Evolutionary conservation across 2,888 invertebrate species (phyloP).

Genomic region (Cephus pulcher): DNA sequence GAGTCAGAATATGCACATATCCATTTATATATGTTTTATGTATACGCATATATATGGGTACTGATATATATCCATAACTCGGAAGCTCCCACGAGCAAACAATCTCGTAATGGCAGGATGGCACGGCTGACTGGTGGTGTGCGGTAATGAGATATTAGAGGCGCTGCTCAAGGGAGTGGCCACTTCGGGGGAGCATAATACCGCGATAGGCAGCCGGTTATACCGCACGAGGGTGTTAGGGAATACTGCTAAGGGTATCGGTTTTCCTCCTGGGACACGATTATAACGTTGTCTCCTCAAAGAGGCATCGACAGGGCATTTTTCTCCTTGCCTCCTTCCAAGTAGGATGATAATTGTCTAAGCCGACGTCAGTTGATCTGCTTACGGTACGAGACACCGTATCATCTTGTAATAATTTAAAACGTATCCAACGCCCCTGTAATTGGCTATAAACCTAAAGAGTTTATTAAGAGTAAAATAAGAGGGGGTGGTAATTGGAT

Average conservation of each 20-base stretch:
- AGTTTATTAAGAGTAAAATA: background rate
- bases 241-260: slow-evolving; percentile 59
- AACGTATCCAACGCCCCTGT: background rate
- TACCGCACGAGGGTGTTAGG: slow-evolving; percentile 49
- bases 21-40: background rate
- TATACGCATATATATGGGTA: slow-evolving; percentile 9
- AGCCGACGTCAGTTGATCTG: background rate
- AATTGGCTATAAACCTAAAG: background rate
- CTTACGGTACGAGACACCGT: background rate
- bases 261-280: slow-evolving; percentile 63
- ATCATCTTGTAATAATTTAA: background rate
- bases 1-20: background rate
- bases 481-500: background rate
- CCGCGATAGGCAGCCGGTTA: slow-evolving; percentile 51
- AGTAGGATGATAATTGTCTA: background rate
- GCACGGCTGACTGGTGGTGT: slow-evolving; percentile 60
- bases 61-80: slow-evolving; percentile 45
- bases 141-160: slow-evolving; percentile 67
- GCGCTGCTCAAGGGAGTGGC: slow-evolving; percentile 62
- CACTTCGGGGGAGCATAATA: slow-evolving; percentile 55
- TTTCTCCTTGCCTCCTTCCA: background rate
- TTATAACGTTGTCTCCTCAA: slow-evolving; percentile 54
- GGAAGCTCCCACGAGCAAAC: slow-evolving; percentile 58
- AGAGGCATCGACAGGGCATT: background rate
- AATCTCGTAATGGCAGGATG: slow-evolving; percentile 65